Conservation (phyloP, 2,888 invertebrate genomes). For the Odiellus spinosus region DNA sequence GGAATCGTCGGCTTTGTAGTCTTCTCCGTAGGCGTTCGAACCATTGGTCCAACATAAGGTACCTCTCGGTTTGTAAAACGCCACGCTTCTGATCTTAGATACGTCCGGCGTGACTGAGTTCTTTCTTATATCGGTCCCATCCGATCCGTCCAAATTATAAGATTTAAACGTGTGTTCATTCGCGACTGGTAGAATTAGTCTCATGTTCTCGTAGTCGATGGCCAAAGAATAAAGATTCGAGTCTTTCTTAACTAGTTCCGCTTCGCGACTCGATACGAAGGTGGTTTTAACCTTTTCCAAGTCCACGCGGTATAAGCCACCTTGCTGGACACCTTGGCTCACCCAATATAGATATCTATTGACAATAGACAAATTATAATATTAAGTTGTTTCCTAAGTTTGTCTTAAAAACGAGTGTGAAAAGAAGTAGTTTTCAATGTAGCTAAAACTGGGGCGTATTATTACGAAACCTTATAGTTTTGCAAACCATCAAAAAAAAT, state of each 20-base stretch:
- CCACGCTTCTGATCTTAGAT: constrained; percentile 53
- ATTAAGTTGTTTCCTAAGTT: too few relatives aligned
- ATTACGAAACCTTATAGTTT: too few relatives aligned
- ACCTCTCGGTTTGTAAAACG: constrained; percentile 36
- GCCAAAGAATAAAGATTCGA: constrained; percentile 60
- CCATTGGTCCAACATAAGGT: constrained; percentile 54
- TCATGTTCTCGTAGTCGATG: constrained; percentile 63
- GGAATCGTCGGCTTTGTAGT: constrained; percentile 48
- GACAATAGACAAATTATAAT: background rate
- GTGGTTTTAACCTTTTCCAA: constrained; percentile 42
- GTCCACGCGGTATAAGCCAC: constrained; percentile 58
- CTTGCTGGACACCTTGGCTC: constrained; percentile 35
- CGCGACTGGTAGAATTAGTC: constrained; percentile 52
- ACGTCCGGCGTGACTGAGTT: constrained; percentile 58
- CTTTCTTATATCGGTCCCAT: constrained; percentile 42
- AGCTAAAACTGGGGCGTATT: too few relatives aligned
- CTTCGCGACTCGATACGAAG: constrained; percentile 40
- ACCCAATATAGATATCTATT: constrained; percentile 65
- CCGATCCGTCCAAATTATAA: constrained; percentile 56
- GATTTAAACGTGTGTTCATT: constrained; percentile 59
- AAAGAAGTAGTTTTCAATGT: too few relatives aligned
- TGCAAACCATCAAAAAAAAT: too few relatives aligned
- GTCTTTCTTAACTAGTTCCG: constrained; percentile 27
- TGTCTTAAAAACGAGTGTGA: too few relatives aligned
- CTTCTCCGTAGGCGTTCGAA: constrained; percentile 53